Evolutionary conservation across 2,113 vertebrate species (phyloP), one percentile per base, ranked within the genome.

Genomic region (Coturnix japonica): DNA sequence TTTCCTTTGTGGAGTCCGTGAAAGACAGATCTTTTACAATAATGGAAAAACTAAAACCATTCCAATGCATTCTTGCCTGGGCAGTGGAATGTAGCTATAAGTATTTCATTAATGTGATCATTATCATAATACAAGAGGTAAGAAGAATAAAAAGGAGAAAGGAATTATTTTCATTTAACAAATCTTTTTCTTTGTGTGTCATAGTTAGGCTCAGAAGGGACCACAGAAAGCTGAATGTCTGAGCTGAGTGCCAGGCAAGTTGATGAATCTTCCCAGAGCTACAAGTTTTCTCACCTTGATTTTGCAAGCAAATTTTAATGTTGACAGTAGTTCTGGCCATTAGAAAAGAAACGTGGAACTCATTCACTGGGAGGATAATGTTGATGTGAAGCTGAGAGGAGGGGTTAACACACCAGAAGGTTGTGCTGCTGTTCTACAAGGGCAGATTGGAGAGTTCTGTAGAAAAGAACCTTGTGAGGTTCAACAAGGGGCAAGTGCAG

Each of bases 91-190:
- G 25, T 23, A 28, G 18, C 65, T 86, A 23, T 8, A 23, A 2
- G 4, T 76, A 87, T 7, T 0, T n/a, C 30, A 51, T 83, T 77
- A 59, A 56, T 61, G 6, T 33, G 12, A 13, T 63, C 37, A 33
- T 39, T n/a, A 31, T 54, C 67, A 16, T 73, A 70, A 76, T 87
- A 23, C 30, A 54, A 54, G 63, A 71, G 31, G 60, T 39, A 66
- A 85, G 30, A 3, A 8, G 7, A 56, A 56, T 56, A 78, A 72
- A 65, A 46, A 33, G 3, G 11, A 73, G 54, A 15, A 79, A 20
- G n/a, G n/a, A n/a, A n/a, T n/a, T n/a, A n/a, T n/a, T 76, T 77
- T 85, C 39, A 64, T 11, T 85, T 82, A 85, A 73, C 13, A 66
- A 82, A 49, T 69, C 21, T 3, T 71, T 69, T 76, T 10, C 19